Percentiles rank a stretch among this genome's conserved stretches.
Evolutionary conservation across 2,888 invertebrate species (phyloP).

Genomic region (Idaea straminata): DNA sequence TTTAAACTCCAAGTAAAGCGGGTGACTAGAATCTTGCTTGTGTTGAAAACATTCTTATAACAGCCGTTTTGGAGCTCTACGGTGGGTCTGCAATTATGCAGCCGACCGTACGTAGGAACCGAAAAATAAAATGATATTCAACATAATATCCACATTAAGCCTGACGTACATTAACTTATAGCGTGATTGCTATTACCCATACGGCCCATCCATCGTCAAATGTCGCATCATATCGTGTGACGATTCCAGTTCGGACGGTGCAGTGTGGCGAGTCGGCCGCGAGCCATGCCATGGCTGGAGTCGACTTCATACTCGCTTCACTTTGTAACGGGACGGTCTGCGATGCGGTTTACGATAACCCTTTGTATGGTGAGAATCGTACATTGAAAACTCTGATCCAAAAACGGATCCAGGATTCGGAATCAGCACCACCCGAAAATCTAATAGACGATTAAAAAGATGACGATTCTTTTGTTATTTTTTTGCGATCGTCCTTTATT

Average conservation of each 20-base stretch:
- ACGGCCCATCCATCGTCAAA: constrained; percentile 10
- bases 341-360: constrained; percentile 53
- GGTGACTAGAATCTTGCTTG: no score
- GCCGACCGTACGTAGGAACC: no score
- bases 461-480: no score
- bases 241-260: constrained; percentile 25
- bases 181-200: constrained; percentile 21
- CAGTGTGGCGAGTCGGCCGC: not conserved
- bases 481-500: no score
- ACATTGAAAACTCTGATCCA: no score
- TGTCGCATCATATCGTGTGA: constrained; percentile 30
- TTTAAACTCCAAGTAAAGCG: no score
- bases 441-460: no score
- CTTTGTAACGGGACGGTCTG: constrained; percentile 70
- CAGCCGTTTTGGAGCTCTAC: no score
- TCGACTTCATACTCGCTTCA: constrained; percentile 64
- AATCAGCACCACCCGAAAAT: no score
- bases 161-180: constrained; percentile 37
- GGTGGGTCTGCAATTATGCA: no score
- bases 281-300: constrained; percentile 56
- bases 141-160: constrained; percentile 36
- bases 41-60: no score
- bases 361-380: constrained; percentile 36
- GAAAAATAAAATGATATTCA: not conserved
- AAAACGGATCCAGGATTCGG: no score